Evolutionary conservation across 2,113 vertebrate species (phyloP).

Genomic region (Bujurquina vittata): DNA sequence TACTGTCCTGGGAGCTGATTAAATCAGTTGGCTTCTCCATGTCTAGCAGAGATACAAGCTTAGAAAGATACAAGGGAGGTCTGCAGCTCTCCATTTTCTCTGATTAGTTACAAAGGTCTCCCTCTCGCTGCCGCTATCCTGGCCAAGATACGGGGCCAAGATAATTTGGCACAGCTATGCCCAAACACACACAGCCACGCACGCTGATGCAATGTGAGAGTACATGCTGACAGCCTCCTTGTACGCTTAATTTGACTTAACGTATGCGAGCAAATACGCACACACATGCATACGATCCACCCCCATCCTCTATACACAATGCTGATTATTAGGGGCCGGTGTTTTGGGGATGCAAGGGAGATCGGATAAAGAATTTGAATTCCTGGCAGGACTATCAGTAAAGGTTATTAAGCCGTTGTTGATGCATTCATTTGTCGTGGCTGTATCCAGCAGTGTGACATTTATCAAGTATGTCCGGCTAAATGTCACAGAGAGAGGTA

Average conservation of each 20-base stretch:
- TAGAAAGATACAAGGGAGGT: constrained; percentile 53
- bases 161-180: constrained; percentile 56
- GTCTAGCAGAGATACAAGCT: constrained; percentile 44
- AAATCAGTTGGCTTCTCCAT: constrained; percentile 55
- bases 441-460: constrained; percentile 81
- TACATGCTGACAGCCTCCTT: constrained; percentile 8
- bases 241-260: constrained; percentile 50
- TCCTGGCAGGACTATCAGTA: constrained; percentile 81
- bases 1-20: constrained; percentile 67
- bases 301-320: constrained; percentile 26
- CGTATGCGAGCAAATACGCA: background rate
- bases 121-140: constrained; percentile 38
- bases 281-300: background rate
- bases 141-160: constrained; percentile 63
- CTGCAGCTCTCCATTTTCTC: constrained; percentile 60
- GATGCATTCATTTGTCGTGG: constrained; percentile 80
- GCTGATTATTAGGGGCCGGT: constrained; percentile 66
- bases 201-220: constrained; percentile 15
- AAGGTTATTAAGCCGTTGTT: constrained; percentile 84
- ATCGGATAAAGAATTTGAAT: constrained; percentile 78
- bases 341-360: constrained; percentile 70
- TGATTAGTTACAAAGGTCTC: constrained; percentile 77
- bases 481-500: constrained; percentile 79
- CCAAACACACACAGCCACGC: background rate
- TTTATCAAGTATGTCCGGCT: constrained; percentile 76